Conservation (phyloP, 1,140 invertebrate species). For the Drosophila tani region DNA sequence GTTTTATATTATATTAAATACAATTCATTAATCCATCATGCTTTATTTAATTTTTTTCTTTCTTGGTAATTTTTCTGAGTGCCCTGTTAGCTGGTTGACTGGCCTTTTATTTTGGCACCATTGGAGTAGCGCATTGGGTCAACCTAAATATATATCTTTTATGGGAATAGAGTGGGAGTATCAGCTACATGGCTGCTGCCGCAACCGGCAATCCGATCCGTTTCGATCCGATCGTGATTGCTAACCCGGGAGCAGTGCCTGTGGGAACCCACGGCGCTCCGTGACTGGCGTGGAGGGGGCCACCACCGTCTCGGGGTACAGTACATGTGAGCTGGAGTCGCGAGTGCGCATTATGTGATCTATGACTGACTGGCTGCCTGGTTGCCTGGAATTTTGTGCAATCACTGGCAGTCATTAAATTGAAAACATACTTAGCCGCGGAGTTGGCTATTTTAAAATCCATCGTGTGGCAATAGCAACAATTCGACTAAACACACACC, state of each 20-base stretch:
- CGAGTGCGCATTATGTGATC: constrained; percentile 41
- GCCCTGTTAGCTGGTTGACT: constrained; percentile 5
- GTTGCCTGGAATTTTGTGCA: constrained; percentile 63
- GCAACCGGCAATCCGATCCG: constrained; percentile 40
- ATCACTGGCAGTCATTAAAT: constrained; percentile 78
- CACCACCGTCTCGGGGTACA: constrained; percentile 3
- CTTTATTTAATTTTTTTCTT: not conserved
- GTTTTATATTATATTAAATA: too few relatives aligned
- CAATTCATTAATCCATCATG: too few relatives aligned
- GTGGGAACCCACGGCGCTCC: constrained; percentile 44
- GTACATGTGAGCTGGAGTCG: constrained; percentile 19
- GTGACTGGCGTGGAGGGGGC: constrained; percentile 23
- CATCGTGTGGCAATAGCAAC: constrained; percentile 62
- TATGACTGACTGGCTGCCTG: constrained; percentile 30
- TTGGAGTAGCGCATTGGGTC: constrained; percentile 17
- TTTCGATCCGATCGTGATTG: constrained; percentile 52
- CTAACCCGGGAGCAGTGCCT: constrained; percentile 27
- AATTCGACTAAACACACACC: constrained; percentile 51
- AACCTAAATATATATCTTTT: not conserved
- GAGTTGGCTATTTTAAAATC: constrained; percentile 71
- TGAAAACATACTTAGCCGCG: constrained; percentile 57
- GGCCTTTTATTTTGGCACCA: constrained; percentile 7
- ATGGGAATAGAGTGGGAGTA: constrained; percentile 11
- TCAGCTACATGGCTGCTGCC: constrained; percentile 28
- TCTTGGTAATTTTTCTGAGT: not conserved